phyloP scores from a whole-genome alignment of 2,113 vertebrate genomes.

The Saguinus imperator region DNA sequence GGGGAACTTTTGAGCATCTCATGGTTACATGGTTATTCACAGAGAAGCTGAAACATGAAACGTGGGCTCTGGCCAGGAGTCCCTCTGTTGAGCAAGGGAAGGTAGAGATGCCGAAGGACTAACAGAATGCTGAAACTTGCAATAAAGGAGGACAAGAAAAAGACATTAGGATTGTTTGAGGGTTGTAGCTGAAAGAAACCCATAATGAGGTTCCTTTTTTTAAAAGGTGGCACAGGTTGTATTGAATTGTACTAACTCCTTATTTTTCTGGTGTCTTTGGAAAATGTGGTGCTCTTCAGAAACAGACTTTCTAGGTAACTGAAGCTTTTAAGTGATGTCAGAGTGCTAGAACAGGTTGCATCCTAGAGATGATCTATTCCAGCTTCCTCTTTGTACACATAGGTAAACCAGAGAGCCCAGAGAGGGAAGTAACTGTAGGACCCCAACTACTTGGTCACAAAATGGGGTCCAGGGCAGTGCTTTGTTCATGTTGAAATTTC shows the following conservation, averaged over 20 bases:
- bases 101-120: neutral
- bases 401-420: neutral
- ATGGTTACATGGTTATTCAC: neutral
- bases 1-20: neutral
- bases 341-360: neutral
- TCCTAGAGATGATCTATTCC: neutral
- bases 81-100: neutral
- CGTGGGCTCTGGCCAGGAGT: neutral
- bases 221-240: neutral
- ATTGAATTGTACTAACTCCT: slow-evolving; percentile 39
- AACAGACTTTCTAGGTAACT: neutral
- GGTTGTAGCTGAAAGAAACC: slow-evolving; percentile 33
- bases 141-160: slow-evolving; percentile 35
- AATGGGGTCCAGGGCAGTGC: neutral
- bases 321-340: neutral
- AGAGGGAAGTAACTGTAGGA: neutral
- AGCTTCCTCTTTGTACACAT: neutral
- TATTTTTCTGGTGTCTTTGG: slow-evolving; percentile 37
- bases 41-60: neutral
- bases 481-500: neutral
- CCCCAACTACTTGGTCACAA: neutral
- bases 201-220: slow-evolving; percentile 14
- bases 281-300: neutral
- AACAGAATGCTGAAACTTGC: slow-evolving; percentile 24
- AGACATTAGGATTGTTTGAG: neutral